Conservation (phyloP, 2,113 vertebrate species). For the Galbula dea region DNA sequence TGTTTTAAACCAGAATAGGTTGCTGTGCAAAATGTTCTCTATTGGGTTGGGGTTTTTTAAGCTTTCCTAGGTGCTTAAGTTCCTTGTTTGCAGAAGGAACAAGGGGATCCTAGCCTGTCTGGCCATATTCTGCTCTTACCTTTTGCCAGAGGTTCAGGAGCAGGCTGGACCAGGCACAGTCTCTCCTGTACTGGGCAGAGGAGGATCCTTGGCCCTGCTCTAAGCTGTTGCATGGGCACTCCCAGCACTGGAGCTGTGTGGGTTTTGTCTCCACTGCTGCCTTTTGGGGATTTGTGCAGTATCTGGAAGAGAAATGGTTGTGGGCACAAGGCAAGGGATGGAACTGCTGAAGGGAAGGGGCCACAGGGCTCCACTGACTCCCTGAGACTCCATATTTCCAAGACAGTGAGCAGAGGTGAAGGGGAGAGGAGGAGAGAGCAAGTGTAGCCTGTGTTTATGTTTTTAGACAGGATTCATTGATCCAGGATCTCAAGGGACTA, state of each 20-base stretch:
- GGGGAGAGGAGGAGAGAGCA: not conserved
- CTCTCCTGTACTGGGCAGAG: not conserved
- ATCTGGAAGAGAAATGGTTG: not conserved
- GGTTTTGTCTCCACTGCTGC: not conserved
- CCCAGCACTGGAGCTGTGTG: not conserved
- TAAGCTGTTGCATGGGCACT: not conserved
- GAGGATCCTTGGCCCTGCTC: not conserved
- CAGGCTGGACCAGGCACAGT: not conserved
- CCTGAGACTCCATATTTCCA: not conserved
- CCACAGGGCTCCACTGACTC: not conserved
- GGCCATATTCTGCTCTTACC: not conserved
- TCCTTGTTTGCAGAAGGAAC: not conserved
- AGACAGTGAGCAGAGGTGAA: not conserved
- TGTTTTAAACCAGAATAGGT: not conserved
- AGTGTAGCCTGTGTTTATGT: slow-evolving; percentile 21
- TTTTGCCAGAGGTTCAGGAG: not conserved
- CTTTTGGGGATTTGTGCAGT: not conserved
- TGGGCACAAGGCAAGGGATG: not conserved
- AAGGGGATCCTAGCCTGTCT: not conserved
- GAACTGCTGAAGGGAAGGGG: not conserved
- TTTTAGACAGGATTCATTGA: slow-evolving; percentile 62
- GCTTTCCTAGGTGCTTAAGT: not conserved
- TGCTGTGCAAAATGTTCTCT: not conserved
- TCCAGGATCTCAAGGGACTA: slow-evolving; percentile 36
- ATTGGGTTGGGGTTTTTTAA: not conserved